phyloP scores from a whole-genome alignment of 2,797 vertebrate species.

The Micromesistius poutassou region DNA sequence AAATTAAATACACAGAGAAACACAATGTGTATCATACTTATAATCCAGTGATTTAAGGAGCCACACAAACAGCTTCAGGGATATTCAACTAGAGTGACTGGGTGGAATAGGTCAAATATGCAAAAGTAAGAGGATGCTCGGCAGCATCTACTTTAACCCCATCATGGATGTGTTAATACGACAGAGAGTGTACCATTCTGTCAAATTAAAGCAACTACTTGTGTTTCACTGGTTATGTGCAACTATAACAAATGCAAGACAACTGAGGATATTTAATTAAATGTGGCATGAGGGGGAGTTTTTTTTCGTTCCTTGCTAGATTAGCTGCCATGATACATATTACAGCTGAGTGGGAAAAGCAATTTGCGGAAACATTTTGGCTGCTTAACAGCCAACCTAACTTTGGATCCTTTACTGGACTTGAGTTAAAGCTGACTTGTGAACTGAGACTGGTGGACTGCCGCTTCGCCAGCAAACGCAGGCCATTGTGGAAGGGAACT shows the following conservation, averaged over 20 bases:
- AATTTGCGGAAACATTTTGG: neutral
- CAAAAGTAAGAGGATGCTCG: neutral
- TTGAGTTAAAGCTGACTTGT: neutral
- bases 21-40: no score
- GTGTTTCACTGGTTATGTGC: neutral
- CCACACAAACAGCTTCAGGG: neutral
- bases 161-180: neutral
- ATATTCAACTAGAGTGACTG: neutral
- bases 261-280: neutral
- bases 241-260: neutral
- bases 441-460: neutral
- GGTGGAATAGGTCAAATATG: neutral
- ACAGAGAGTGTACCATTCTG: neutral
- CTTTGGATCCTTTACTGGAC: neutral
- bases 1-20: no score
- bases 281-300: neutral
- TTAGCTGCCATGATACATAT: neutral
- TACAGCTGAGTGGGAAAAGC: neutral
- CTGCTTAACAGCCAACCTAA: neutral
- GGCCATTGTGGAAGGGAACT: neutral
- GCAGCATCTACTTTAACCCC: neutral
- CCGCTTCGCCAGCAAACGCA: neutral
- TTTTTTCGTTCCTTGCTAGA: neutral
- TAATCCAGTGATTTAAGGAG: no score
- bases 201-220: neutral